A percentile compares a stretch with the other conserved stretches of the same genome.
phyloP scores from a whole-genome alignment of 1,140 invertebrate genomes.

The Papilio machaon region DNA sequence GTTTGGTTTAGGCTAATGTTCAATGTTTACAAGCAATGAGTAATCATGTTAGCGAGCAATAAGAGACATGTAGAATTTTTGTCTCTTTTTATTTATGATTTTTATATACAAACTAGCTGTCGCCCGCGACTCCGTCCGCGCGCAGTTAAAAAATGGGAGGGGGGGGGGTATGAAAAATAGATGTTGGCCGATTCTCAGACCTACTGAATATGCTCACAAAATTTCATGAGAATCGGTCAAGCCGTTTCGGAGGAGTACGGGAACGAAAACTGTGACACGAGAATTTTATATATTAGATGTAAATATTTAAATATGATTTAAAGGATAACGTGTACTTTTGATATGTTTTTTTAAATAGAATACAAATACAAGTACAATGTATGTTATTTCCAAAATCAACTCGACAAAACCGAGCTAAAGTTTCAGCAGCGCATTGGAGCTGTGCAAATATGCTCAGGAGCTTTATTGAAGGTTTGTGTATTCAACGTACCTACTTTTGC shows the following conservation, averaged over 20 bases:
- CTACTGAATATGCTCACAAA: too few species aligned
- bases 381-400: slow-evolving; percentile 48
- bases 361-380: slow-evolving; percentile 46
- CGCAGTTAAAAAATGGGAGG: too few species aligned
- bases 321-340: not conserved
- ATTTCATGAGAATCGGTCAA: too few species aligned
- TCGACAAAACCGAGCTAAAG: slow-evolving; percentile 24
- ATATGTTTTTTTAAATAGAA: slow-evolving; percentile 26
- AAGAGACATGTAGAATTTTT: not conserved
- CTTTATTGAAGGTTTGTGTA: slow-evolving; percentile 47
- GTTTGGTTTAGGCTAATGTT: not conserved
- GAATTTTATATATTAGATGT: too few species aligned
- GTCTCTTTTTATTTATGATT: not conserved
- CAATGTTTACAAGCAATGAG: not conserved
- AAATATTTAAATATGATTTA: too few species aligned
- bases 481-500: slow-evolving; percentile 31
- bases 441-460: slow-evolving; percentile 44
- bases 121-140: too few species aligned
- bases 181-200: too few species aligned
- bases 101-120: too few species aligned
- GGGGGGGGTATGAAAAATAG: too few species aligned
- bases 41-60: not conserved
- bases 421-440: slow-evolving; percentile 46
- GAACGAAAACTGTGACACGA: too few species aligned
- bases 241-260: too few species aligned